Conservation (phyloP, 2,113 vertebrate genomes). For the Leptobrachium leishanense region DNA sequence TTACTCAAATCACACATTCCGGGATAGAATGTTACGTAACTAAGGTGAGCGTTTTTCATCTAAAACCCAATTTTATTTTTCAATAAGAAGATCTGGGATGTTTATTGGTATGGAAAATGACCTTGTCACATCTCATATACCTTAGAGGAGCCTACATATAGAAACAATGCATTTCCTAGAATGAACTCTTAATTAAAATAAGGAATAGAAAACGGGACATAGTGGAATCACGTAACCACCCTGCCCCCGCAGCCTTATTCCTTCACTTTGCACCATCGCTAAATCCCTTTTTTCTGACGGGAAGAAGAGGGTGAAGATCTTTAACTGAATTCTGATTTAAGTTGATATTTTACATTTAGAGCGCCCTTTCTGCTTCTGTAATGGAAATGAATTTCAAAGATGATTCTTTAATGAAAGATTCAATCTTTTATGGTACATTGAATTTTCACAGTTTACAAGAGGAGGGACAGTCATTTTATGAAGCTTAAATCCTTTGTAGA, state of each 20-base stretch:
- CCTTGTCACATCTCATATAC: constrained; percentile 42
- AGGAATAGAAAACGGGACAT: constrained; percentile 2
- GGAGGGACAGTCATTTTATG: constrained; percentile 41
- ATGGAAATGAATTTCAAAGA: constrained; percentile 54
- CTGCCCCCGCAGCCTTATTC: constrained; percentile 3
- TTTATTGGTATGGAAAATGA: constrained; percentile 46
- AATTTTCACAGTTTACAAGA: constrained; percentile 46
- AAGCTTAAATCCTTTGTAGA: constrained; percentile 44
- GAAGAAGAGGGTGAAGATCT: constrained; percentile 27
- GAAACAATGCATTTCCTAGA: constrained; percentile 28
- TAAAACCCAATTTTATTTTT: constrained; percentile 45
- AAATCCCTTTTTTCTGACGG: constrained; percentile 42
- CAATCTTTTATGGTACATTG: constrained; percentile 41
- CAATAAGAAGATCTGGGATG: constrained; percentile 16
- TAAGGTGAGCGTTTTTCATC: constrained; percentile 18
- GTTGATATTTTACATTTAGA: constrained; percentile 48
- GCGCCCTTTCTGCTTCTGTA: constrained; percentile 35
- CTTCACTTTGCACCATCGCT: constrained; percentile 36
- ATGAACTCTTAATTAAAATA: constrained; percentile 21
- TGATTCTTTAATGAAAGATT: constrained; percentile 52
- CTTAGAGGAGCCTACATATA: neutral
- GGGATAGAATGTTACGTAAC: constrained; percentile 3
- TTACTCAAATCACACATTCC: constrained; percentile 30
- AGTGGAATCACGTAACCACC: neutral
- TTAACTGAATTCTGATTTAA: constrained; percentile 38